phyloP scores from a whole-genome alignment of 2,113 vertebrate genomes.

The Kryptolebias marmoratus region DNA sequence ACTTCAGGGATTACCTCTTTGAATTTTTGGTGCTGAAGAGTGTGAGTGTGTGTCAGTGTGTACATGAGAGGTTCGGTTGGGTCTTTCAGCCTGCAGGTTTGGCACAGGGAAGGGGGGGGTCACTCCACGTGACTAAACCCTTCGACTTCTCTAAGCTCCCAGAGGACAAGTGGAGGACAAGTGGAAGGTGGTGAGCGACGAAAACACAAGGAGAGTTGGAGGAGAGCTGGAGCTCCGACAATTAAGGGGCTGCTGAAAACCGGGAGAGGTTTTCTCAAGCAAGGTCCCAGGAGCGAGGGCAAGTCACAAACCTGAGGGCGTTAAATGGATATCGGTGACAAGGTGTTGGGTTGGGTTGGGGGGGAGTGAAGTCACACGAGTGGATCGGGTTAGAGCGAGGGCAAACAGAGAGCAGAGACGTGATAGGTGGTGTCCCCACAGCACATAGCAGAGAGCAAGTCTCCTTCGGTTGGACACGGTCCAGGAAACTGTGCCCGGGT shows the following conservation, averaged over 20 bases:
- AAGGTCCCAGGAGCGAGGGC: neutral
- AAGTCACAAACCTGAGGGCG: slow-evolving; percentile 30
- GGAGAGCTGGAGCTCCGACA: slow-evolving; percentile 7
- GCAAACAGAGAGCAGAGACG: slow-evolving; percentile 11
- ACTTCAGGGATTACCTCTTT: slow-evolving; percentile 48
- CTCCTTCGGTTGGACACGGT: slow-evolving; percentile 61
- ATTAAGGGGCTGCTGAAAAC: slow-evolving; percentile 32
- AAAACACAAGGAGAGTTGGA: slow-evolving; percentile 17
- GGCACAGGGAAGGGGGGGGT: slow-evolving; percentile 38
- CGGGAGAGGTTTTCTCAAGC: slow-evolving; percentile 4
- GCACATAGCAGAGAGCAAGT: slow-evolving; percentile 59
- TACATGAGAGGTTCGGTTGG: slow-evolving; percentile 32
- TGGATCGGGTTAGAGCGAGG: slow-evolving; percentile 35
- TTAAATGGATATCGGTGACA: slow-evolving; percentile 30
- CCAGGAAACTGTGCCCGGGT: slow-evolving; percentile 78
- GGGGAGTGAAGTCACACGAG: slow-evolving; percentile 32
- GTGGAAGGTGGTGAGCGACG: neutral
- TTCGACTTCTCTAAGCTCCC: slow-evolving; percentile 27
- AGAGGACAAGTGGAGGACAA: slow-evolving; percentile 50
- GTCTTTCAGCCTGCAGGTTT: slow-evolving; percentile 47
- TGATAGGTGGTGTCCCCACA: slow-evolving; percentile 61
- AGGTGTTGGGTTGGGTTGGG: neutral
- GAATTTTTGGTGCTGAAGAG: slow-evolving; percentile 27
- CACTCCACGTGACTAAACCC: slow-evolving; percentile 59
- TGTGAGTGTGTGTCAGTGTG: slow-evolving; percentile 22